Evolutionary conservation across 2,113 vertebrate species (phyloP).

Genomic region (Rhombomys opimus): DNA sequence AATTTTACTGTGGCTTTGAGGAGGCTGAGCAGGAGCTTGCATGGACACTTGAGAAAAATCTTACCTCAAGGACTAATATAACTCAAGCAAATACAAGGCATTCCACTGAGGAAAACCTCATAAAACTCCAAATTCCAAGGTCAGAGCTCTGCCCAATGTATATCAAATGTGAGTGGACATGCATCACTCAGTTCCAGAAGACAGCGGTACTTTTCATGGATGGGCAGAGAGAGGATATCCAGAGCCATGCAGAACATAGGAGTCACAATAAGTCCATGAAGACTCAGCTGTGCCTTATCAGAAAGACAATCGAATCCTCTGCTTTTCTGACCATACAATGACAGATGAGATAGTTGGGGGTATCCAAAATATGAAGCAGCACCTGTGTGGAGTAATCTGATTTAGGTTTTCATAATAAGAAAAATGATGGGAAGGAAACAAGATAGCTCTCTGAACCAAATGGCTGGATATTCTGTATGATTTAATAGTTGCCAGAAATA

Average conservation of each 20-base stretch:
- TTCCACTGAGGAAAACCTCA: conserved; percentile 12
- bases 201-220: background rate
- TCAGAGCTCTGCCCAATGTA: conserved; percentile 28
- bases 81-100: conserved; percentile 76
- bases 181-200: background rate
- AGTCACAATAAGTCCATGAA: background rate
- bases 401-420: background rate
- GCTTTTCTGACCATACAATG: background rate
- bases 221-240: background rate
- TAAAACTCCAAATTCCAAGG: conserved; percentile 62
- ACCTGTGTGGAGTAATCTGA: background rate
- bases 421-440: background rate
- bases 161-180: conserved; percentile 37
- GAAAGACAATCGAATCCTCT: background rate
- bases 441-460: background rate
- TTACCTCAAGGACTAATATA: conserved; percentile 61
- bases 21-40: conserved; percentile 75
- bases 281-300: background rate
- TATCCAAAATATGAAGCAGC: conserved; percentile 8
- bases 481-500: background rate
- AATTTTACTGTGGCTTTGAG: conserved; percentile 86
- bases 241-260: background rate
- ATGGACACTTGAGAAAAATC: conserved; percentile 78
- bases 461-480: too few relatives aligned
- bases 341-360: background rate